Evolutionary conservation across 2,888 invertebrate genomes (phyloP).

Genomic region (Lasioglossum villosulum): DNA sequence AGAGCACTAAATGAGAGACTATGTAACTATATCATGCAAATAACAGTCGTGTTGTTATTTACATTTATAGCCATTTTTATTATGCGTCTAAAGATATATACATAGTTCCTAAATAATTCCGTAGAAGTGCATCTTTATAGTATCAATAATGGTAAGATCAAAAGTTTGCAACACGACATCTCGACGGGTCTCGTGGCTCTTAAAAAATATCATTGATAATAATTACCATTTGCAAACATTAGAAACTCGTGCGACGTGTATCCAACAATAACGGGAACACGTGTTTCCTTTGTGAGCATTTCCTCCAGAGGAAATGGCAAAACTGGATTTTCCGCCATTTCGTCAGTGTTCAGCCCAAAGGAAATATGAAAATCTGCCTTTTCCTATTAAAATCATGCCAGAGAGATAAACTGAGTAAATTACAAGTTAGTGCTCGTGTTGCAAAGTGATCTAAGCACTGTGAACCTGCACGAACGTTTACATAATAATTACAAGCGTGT

Average conservation of each 20-base stretch:
- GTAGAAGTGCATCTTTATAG: background rate
- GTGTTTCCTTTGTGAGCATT: constrained; percentile 75
- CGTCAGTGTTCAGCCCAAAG: constrained; percentile 47
- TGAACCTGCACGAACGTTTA: background rate
- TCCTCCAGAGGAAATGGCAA: constrained; percentile 79
- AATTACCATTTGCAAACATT: constrained; percentile 56
- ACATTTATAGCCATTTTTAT: no score
- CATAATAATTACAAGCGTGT: background rate
- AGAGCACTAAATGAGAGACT: background rate
- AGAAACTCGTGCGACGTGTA: constrained; percentile 79
- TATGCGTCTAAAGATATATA: background rate
- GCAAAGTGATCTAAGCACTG: no score
- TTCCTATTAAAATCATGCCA: background rate
- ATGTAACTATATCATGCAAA: background rate
- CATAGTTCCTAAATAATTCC: background rate
- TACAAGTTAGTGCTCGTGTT: no score
- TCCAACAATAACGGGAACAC: constrained; percentile 86
- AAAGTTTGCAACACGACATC: background rate
- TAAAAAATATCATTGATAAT: background rate
- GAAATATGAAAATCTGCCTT: rapidly evolving
- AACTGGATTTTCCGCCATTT: constrained; percentile 53
- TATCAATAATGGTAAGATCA: background rate
- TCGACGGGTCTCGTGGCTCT: background rate
- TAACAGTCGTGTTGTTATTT: background rate
- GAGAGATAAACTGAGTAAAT: no score